phyloP scores from a whole-genome alignment of 2,888 invertebrate genomes.

The Xanthia togata region DNA sequence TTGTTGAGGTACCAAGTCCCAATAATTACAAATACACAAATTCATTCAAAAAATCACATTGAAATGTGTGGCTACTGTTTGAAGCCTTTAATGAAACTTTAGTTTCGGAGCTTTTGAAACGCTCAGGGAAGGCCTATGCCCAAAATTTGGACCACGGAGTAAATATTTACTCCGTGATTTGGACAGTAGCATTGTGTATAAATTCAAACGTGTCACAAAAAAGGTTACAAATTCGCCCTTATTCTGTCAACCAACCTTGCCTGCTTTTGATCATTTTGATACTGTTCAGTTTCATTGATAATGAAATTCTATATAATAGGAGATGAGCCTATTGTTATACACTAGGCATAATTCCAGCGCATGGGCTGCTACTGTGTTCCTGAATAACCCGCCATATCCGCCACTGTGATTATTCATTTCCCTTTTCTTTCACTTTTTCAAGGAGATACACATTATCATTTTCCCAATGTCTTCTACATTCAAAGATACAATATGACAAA shows the following conservation, averaged over 20 bases:
- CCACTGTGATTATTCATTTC: slow-evolving; percentile 44
- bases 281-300: not conserved
- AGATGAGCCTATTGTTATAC: slow-evolving; percentile 8
- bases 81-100: not conserved
- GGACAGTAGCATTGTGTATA: not conserved
- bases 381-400: slow-evolving; percentile 21
- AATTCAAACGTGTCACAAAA: not conserved
- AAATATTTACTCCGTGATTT: no score
- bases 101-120: slow-evolving; percentile 1
- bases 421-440: not conserved
- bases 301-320: not conserved
- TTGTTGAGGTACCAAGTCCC: slow-evolving; percentile 5
- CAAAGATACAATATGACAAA: not conserved
- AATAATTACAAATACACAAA: not conserved
- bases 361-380: not conserved
- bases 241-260: not conserved
- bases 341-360: not conserved
- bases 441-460: slow-evolving; percentile 4
- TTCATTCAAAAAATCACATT: not conserved
- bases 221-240: not conserved
- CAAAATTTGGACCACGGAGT: no score
- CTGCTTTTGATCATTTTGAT: not conserved
- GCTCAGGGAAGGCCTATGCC: slow-evolving; percentile 7
- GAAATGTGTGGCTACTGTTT: not conserved
- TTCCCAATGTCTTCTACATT: not conserved